Evolutionary conservation across 92 coral and sea anemone species (phyloP).

Genomic region (Phenganax subtilis): DNA sequence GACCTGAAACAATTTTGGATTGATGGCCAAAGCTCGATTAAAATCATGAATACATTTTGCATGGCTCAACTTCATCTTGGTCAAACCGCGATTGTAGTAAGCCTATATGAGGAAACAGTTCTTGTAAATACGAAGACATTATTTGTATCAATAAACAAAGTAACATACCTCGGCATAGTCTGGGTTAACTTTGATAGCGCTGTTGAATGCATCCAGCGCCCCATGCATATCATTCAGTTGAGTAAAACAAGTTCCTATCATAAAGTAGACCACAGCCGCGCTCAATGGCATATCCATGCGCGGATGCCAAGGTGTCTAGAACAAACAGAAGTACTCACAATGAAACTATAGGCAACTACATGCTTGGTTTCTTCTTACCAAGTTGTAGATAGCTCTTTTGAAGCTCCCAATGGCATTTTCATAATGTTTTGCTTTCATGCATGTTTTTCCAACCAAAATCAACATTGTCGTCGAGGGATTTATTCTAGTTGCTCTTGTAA

Average conservation of each 20-base stretch:
- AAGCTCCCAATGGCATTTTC: constrained; percentile 75
- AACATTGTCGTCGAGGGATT: constrained; percentile 76
- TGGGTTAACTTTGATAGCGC: constrained; percentile 83
- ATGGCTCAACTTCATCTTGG: constrained; percentile 86
- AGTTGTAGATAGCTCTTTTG: constrained; percentile 62
- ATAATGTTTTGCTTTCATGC: constrained; percentile 88
- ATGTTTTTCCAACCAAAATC: constrained; percentile 80
- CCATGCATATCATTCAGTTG: constrained; percentile 57
- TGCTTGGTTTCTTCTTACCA: constrained; percentile 54
- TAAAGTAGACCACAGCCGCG: constrained; percentile 80
- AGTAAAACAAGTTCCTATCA: constrained; percentile 89
- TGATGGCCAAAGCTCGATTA: constrained; percentile 94
- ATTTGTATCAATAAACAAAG: not conserved
- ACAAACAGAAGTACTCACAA: not conserved
- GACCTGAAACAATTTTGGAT: constrained; percentile 84
- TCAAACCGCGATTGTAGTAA: constrained; percentile 84
- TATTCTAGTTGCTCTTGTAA: constrained; percentile 84
- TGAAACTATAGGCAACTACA: not conserved
- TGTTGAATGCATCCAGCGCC: constrained; percentile 85
- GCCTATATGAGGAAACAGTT: constrained; percentile 57
- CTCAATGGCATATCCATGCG: constrained; percentile 65
- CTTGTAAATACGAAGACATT: not conserved
- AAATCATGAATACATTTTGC: constrained; percentile 94
- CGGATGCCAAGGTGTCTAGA: constrained; percentile 86
- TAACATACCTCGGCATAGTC: constrained; percentile 78